Base-by-base conservation (phyloP, 2,113 vertebrate species). In the Morone saxatilis region DNA sequence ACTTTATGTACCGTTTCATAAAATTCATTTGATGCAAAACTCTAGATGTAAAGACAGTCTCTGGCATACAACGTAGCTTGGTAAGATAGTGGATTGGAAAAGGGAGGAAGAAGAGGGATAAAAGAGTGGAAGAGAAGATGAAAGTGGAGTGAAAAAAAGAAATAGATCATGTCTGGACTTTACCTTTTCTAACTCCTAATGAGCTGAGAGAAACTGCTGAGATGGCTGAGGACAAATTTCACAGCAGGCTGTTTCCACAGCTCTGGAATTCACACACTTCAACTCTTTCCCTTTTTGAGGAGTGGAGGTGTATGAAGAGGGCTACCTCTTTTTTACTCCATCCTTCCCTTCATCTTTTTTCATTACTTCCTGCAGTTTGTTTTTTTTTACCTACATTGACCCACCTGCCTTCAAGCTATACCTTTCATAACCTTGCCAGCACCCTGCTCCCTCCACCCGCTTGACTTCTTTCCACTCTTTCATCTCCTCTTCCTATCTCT, bases 401-500 rank as follows among this genome's bases (percentile, higher is more conserved):
- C 57, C 53, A 71, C 12, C 62, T 61, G 56, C 70, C 73, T 79
- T n/a, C 3, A 10, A 63, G 31, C 71, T 38, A 62, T 12, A 82
- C 66, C 77, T 88, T 73, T 84, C 77, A 71, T 83, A 84, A 79
- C 83, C 84, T 85, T 74, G 69, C 80, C 69, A 88, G 84, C 84
- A 86, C 78, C 31, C 60, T 47, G 67, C 69, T 82, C 69, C 66
- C 68, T 88, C 80, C 75, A 75, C 71, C 74, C 56, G 47, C 68
- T 72, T 57, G 51, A 76, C 71, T 80, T 38, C 74, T 69, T 41
- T 51, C 53, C 71, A 54, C 76, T 76, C 74, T 88, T 83, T 89
- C 76, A 84, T 87, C 87, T 76, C 71, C 45, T 76, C 75, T 80
- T 43, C 73, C 76, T 7, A 50, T 80, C 51, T 76, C 71, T 53